Percentiles rank a stretch among this genome's conserved stretches.
These are phyloP conservation scores for Anagrus nilaparvatae DNA, from an alignment of 1,140 invertebrate species.

Conservation along the genomic window DNA sequence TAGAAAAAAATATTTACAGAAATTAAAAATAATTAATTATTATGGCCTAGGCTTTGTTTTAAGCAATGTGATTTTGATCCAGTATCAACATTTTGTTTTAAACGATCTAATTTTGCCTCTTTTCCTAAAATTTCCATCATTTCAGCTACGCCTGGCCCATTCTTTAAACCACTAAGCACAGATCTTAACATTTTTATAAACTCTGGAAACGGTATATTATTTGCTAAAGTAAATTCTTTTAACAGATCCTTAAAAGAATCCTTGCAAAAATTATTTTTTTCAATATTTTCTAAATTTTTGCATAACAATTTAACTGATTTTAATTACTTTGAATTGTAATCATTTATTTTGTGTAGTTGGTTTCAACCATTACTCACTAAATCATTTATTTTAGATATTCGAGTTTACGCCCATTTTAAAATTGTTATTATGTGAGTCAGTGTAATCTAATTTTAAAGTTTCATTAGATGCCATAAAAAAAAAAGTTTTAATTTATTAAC, in stretches of 20 bases:
- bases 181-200: constrained; percentile 64
- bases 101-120: constrained; percentile 45
- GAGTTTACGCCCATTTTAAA: constrained; percentile 54
- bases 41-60: too few species aligned
- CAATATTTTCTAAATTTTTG: constrained; percentile 31
- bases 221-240: constrained; percentile 47
- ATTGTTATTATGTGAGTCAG: constrained; percentile 50
- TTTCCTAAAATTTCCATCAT: constrained; percentile 82
- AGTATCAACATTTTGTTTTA: constrained; percentile 31
- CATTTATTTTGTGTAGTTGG: constrained; percentile 33
- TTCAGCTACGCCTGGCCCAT: constrained; percentile 77
- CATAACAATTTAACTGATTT: constrained; percentile 33
- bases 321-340: constrained; percentile 22
- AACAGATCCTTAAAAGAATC: constrained; percentile 44
- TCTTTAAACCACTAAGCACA: constrained; percentile 61
- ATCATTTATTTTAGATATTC: constrained; percentile 57
- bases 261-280: constrained; percentile 43
- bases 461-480: constrained; percentile 36
- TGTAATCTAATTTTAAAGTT: constrained; percentile 48
- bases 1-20: too few species aligned
- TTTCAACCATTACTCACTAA: constrained; percentile 62
- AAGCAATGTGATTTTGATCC: too few species aligned
- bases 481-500: too few species aligned
- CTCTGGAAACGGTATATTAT: constrained; percentile 51
- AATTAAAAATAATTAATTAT: too few species aligned